These are phyloP conservation scores for Arvicanthis niloticus DNA, from an alignment of 2,113 vertebrate species.

Conservation along the genomic window DNA sequence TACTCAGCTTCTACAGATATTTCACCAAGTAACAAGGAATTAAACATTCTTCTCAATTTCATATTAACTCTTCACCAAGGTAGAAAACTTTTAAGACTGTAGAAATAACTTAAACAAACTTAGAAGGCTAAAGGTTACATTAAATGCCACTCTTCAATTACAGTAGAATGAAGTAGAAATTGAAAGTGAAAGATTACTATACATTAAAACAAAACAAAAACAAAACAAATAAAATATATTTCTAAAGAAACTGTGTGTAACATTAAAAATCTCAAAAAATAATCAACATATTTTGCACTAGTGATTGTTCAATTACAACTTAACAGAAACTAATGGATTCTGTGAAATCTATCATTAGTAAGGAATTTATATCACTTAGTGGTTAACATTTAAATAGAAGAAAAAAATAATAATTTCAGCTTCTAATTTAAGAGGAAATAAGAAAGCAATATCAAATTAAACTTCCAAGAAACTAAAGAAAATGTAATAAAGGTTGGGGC, in stretches of 20 bases:
- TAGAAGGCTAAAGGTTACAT: background rate
- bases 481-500: background rate
- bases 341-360: background rate
- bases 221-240: too few relatives aligned
- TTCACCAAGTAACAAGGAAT: background rate
- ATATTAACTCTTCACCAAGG: background rate
- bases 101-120: background rate
- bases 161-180: background rate
- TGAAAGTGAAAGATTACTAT: background rate
- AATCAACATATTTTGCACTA: background rate
- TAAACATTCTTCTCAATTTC: background rate
- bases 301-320: background rate
- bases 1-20: background rate
- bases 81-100: background rate
- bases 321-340: background rate
- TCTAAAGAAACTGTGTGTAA: background rate
- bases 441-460: background rate
- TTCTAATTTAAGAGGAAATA: background rate
- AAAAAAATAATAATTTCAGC: background rate
- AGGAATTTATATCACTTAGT: background rate
- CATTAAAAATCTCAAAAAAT: background rate
- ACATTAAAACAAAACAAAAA: too few relatives aligned
- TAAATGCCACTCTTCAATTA: background rate
- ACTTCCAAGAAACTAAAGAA: background rate
- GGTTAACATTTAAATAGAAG: background rate